These are phyloP conservation scores for Typhlomys cinereus DNA, from an alignment of 2,113 vertebrate species.

Conservation along the genomic window DNA sequence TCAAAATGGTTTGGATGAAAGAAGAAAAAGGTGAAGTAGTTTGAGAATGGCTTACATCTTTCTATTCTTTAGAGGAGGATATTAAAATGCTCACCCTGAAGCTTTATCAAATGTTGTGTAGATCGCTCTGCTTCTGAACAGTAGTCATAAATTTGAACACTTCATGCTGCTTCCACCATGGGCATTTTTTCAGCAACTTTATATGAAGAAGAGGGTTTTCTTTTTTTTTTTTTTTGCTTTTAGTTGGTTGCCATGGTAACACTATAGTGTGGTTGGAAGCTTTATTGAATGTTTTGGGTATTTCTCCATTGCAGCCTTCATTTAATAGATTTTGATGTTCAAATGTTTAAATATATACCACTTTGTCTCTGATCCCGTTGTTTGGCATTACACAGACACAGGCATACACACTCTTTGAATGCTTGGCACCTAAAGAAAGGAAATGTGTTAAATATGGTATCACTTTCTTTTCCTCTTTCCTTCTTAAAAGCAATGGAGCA, in stretches of 20 bases:
- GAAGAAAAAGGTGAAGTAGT: slow-evolving; percentile 3
- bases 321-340: slow-evolving; percentile 73
- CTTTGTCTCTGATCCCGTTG: slow-evolving; percentile 40
- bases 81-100: slow-evolving; percentile 64
- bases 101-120: slow-evolving; percentile 57
- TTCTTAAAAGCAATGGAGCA: slow-evolving; percentile 50
- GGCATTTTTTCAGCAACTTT: slow-evolving; percentile 70
- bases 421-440: slow-evolving; percentile 1
- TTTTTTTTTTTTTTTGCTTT: slow-evolving; percentile 34
- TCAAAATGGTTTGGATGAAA: slow-evolving; percentile 61
- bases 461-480: slow-evolving; percentile 25
- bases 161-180: slow-evolving; percentile 35
- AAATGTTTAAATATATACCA: slow-evolving; percentile 73
- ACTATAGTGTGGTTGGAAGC: slow-evolving; percentile 68
- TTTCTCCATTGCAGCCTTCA: slow-evolving; percentile 70
- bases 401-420: background rate
- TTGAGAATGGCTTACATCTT: background rate
- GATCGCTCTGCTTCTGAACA: slow-evolving; percentile 47
- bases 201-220: slow-evolving; percentile 62
- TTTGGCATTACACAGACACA: background rate
- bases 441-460: slow-evolving; percentile 38
- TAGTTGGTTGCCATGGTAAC: slow-evolving; percentile 76
- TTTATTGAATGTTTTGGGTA: slow-evolving; percentile 80
- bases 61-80: slow-evolving; percentile 43
- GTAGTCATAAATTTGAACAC: slow-evolving; percentile 63